These are phyloP conservation scores for Ammodramus savannarum DNA, from an alignment of 2,113 vertebrate species.

Conservation along the genomic window DNA sequence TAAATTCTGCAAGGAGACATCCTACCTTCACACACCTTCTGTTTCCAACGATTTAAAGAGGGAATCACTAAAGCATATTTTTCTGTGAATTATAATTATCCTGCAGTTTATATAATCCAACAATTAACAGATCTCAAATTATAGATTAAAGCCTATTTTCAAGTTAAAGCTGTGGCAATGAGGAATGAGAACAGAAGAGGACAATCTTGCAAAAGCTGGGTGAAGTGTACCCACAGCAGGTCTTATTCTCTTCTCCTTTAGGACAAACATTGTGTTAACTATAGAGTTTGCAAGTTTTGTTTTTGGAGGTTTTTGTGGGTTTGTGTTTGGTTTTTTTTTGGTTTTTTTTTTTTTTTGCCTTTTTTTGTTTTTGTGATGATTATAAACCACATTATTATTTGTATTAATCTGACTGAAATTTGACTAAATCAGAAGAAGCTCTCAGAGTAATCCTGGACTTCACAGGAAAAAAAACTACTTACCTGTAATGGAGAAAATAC, in stretches of 20 bases:
- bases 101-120: not conserved
- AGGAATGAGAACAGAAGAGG: accelerated
- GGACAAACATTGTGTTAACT: not conserved
- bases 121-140: not conserved
- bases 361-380: not conserved
- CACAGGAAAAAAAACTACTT: not conserved
- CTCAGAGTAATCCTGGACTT: not conserved
- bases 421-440: not conserved
- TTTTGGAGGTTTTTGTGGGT: too few species aligned
- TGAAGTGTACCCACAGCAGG: not conserved
- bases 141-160: not conserved
- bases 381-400: not conserved
- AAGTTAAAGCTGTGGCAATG: accelerated
- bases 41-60: not conserved
- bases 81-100: not conserved
- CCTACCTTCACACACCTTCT: not conserved
- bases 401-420: not conserved
- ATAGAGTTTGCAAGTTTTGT: not conserved
- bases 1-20: not conserved
- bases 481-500: not conserved
- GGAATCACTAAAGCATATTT: accelerated
- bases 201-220: not conserved
- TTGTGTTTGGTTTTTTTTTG: too few species aligned
- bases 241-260: not conserved
- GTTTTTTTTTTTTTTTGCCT: too few species aligned